Evolutionary conservation across 2,797 vertebrate genomes (phyloP).

Genomic region (Euthynnus affinis): DNA sequence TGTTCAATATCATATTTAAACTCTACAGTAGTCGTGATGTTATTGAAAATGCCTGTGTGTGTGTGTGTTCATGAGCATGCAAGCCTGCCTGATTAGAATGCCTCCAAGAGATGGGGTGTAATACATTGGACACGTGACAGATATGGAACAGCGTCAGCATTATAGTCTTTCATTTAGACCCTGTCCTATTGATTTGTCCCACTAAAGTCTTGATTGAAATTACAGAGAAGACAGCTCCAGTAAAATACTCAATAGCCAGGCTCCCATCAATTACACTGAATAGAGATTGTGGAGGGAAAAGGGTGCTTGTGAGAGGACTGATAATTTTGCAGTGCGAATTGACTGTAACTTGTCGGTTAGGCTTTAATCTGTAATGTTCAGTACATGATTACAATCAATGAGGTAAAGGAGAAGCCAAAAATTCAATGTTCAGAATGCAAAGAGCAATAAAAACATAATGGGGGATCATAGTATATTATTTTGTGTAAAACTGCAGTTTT

Average conservation of each 20-base stretch:
- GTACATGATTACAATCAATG: conserved; percentile 29
- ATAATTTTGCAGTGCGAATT: conserved; percentile 44
- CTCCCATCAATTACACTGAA: conserved; percentile 68
- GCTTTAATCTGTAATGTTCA: conserved; percentile 49
- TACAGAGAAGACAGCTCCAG: conserved; percentile 59
- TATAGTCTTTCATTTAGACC: conserved; percentile 65
- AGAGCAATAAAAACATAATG: too few species aligned
- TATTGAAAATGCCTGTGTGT: conserved; percentile 22
- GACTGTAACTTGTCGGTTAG: conserved; percentile 41
- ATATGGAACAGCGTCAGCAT: conserved; percentile 69
- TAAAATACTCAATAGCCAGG: conserved; percentile 66
- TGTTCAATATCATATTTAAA: conserved; percentile 28
- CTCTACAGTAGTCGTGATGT: not conserved
- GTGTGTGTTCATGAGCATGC: not conserved
- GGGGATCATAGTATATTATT: not conserved
- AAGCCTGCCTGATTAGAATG: conserved; percentile 31
- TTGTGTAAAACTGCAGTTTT: not conserved
- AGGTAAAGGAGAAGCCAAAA: not conserved
- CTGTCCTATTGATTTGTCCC: conserved; percentile 74
- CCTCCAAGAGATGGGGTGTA: conserved; percentile 30
- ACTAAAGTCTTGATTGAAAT: conserved; percentile 76
- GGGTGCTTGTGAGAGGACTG: conserved; percentile 45
- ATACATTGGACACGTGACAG: conserved; percentile 46
- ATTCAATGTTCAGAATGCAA: not conserved
- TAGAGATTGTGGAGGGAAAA: conserved; percentile 52